These are phyloP conservation scores for Galeopsomyia nigrocyanea DNA, from an alignment of 2,888 invertebrate genomes.

Conservation along the genomic window DNA sequence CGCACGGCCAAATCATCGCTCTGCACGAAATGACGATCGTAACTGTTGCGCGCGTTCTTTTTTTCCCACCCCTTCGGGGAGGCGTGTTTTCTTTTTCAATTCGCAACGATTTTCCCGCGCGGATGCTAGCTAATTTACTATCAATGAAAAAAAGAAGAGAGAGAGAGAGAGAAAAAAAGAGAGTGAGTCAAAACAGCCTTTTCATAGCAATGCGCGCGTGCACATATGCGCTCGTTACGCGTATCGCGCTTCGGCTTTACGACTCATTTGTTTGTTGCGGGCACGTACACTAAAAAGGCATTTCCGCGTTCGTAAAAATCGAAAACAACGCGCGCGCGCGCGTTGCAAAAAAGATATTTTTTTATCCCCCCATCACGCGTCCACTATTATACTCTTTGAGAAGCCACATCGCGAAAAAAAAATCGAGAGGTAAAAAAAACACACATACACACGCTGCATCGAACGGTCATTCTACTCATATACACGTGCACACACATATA, in stretches of 20 bases:
- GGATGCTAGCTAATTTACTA: conserved; percentile 13
- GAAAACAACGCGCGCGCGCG: conserved; percentile 2
- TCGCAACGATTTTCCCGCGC: neutral
- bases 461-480: conserved; percentile 25
- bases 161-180: no score
- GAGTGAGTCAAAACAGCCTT: conserved; percentile 7
- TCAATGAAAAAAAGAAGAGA: conserved; percentile 15
- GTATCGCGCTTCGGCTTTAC: conserved; percentile 14
- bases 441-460: neutral
- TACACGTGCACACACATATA: no score
- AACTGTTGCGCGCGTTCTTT: neutral
- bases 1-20: no score
- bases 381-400: conserved; percentile 33
- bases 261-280: conserved; percentile 35
- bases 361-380: conserved; percentile 20
- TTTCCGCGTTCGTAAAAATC: conserved; percentile 37
- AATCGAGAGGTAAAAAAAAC: conserved; percentile 18
- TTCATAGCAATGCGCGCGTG: neutral
- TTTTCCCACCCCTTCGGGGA: neutral
- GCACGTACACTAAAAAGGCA: conserved; percentile 30
- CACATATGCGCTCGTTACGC: neutral
- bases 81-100: neutral
- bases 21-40: no score
- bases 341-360: conserved; percentile 22
- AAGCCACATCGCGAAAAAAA: conserved; percentile 19